phyloP scores from a whole-genome alignment of 2,797 vertebrate genomes.

The Hylomyscus alleni region DNA sequence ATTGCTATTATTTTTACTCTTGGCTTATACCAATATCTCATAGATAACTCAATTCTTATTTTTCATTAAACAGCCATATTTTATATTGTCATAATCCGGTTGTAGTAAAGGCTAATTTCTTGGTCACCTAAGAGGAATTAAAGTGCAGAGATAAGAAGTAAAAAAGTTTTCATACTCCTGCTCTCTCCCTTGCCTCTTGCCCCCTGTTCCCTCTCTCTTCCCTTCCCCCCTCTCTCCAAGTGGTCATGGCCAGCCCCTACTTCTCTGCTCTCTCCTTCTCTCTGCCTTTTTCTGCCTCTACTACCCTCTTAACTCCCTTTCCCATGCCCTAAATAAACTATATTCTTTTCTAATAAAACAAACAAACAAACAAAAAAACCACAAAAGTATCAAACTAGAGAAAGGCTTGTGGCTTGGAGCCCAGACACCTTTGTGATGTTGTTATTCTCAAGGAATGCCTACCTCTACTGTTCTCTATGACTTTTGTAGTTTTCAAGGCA shows the following conservation, averaged over 20 bases:
- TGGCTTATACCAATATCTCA: background rate
- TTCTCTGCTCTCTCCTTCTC: too few relatives aligned
- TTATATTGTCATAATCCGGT: slow-evolving; percentile 32
- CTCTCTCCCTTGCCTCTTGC: too few relatives aligned
- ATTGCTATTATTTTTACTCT: background rate
- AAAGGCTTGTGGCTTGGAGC: background rate
- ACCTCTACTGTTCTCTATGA: background rate
- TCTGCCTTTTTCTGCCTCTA: too few relatives aligned
- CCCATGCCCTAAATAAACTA: too few relatives aligned
- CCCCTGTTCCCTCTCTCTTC: too few relatives aligned
- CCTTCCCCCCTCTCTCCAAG: too few relatives aligned
- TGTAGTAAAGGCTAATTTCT: background rate
- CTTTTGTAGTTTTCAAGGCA: background rate
- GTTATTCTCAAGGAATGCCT: background rate
- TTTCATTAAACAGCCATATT: slow-evolving; percentile 50
- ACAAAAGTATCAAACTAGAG: background rate
- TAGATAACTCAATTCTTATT: slow-evolving; percentile 3
- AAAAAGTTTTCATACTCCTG: background rate
- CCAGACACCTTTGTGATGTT: background rate
- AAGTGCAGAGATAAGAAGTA: background rate
- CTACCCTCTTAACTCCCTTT: too few relatives aligned
- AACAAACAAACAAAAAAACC: too few relatives aligned
- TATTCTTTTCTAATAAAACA: too few relatives aligned
- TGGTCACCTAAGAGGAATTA: background rate
- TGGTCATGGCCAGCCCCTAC: too few relatives aligned